Percentiles rank a stretch among this genome's conserved stretches.
These are phyloP conservation scores for Tragopan temminckii DNA, from an alignment of 2,797 vertebrate genomes.

Conservation along the genomic window DNA sequence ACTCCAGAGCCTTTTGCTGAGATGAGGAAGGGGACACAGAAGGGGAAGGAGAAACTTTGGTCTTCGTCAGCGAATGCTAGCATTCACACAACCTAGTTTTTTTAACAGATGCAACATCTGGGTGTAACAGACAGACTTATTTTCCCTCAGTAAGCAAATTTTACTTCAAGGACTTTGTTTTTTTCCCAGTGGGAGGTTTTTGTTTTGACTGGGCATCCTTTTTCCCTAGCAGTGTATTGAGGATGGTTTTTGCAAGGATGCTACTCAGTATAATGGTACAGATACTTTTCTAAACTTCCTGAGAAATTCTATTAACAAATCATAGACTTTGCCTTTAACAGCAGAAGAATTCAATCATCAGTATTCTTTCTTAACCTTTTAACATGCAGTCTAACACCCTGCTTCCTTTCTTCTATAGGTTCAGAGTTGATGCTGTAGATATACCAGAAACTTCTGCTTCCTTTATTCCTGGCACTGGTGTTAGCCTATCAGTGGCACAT, in stretches of 20 bases:
- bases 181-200: background rate
- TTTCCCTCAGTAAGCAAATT: background rate
- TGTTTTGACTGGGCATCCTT: background rate
- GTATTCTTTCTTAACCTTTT: background rate
- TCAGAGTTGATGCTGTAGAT: constrained; percentile 71
- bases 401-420: constrained; percentile 59
- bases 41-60: background rate
- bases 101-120: background rate
- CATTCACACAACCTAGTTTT: background rate
- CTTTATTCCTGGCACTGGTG: constrained; percentile 68
- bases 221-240: background rate
- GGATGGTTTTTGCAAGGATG: background rate
- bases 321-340: background rate
- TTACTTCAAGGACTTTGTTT: background rate
- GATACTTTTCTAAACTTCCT: background rate
- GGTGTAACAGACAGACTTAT: background rate
- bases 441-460: constrained; percentile 73
- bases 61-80: background rate
- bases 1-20: background rate
- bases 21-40: background rate
- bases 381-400: background rate
- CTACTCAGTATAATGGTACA: background rate
- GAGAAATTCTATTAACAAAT: background rate
- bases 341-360: background rate
- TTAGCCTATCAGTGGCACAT: constrained; percentile 59